Base-by-base conservation (phyloP, 2,888 invertebrate genomes). In the Microctonus hyperodae region DNA sequence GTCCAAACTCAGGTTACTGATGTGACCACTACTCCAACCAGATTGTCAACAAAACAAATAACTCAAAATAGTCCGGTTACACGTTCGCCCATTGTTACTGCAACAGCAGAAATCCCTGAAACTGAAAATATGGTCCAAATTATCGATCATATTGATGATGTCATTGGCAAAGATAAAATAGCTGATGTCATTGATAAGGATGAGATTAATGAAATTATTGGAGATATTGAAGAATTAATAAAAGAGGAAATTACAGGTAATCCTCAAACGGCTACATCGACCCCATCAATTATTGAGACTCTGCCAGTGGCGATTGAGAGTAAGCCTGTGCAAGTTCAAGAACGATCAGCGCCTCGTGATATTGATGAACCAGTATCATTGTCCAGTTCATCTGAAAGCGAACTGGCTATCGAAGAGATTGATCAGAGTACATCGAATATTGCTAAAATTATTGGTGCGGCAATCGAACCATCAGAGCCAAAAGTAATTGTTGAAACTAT, bases 351-450 rank as follows among this genome's bases (percentile, higher is more conserved):
- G 75, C 81, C 84, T 13, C 84, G 85, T 68, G 85, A 86, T 70
- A 80, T 86, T 31, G 85, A 85, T 20, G 86, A 85, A 69, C 79
- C 84, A 25, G 83, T 85, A n/a, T 79, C 86, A 1, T 77, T 84
- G 9, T 83, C 84, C 4, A 84, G 86, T 74, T 86, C 87, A 13
- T 85, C 86, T 0, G 76, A 86, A 40, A 86, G 86, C 11, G 87
- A 87, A 76, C 86, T 87, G 69, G 85, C 86, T 67, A 86, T 87
- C 65, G 86, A 86, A 70, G 86, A 87, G 63, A 86, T 87, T n/a
- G 87, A 87, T 72, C 85, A 86, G 20, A 86, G 86, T 50, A 86
- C 86, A 25, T 86, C 87, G 0, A 87, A 87, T 75, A 85, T 87
- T 65, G 87, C 87, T 16, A 86, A 87, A 72, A 87, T 86, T 67